Conservation (phyloP, 2,797 vertebrate genomes). For the Pterois miles region DNA sequence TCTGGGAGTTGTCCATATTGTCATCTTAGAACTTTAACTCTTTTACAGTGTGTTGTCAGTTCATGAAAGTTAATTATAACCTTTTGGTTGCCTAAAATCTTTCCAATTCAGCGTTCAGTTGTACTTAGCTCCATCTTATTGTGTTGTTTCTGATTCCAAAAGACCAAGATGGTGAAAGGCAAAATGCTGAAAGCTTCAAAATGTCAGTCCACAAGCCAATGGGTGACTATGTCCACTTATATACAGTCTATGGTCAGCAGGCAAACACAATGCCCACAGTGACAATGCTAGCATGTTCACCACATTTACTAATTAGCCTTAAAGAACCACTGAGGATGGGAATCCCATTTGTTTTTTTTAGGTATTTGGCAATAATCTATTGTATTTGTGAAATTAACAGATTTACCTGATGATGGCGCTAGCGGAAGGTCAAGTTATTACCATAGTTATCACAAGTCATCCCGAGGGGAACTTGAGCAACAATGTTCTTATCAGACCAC, state of each 20-base stretch:
- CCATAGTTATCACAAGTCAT: neutral
- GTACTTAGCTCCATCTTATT: too few species aligned
- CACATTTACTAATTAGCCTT: neutral
- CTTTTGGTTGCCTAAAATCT: too few species aligned
- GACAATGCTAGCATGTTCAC: neutral
- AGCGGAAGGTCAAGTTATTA: neutral
- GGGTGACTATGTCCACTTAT: neutral
- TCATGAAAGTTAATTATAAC: too few species aligned
- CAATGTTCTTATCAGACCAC: conserved; percentile 18
- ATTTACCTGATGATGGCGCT: neutral
- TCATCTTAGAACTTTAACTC: too few species aligned
- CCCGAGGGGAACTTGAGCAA: conserved; percentile 27
- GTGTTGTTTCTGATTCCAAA: too few species aligned
- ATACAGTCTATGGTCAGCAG: neutral
- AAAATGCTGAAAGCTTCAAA: too few species aligned
- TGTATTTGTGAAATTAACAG: neutral
- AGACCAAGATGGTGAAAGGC: too few species aligned
- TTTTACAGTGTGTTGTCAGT: too few species aligned
- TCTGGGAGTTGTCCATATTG: too few species aligned
- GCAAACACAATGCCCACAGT: neutral
- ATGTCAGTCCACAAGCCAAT: neutral
- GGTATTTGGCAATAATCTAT: neutral
- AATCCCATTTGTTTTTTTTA: too few species aligned
- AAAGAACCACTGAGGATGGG: neutral
- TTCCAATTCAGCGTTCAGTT: too few species aligned